These are phyloP conservation scores for Lamellibrachia luymesi DNA, from an alignment of 1,140 invertebrate genomes.

Conservation along the genomic window DNA sequence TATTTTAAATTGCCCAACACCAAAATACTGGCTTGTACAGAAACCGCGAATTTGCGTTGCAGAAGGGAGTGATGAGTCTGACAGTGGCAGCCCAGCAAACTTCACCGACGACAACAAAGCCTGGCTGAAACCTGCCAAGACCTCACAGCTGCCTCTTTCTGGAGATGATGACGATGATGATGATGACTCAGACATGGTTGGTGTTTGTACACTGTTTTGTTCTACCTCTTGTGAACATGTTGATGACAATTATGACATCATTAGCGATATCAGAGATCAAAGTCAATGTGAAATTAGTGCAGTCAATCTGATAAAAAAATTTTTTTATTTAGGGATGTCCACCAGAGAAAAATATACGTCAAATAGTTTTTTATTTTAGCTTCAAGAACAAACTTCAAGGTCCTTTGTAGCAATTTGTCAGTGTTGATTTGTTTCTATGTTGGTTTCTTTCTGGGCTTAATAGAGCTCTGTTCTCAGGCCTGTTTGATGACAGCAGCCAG, in stretches of 20 bases:
- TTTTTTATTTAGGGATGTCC: too few species aligned
- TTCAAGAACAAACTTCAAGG: too few species aligned
- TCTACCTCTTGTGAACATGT: background rate
- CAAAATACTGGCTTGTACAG: background rate
- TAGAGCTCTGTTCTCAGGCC: too few species aligned
- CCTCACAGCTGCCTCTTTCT: background rate
- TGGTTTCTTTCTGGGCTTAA: too few species aligned
- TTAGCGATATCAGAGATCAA: background rate
- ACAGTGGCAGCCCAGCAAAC: slow-evolving; percentile 43
- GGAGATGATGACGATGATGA: background rate
- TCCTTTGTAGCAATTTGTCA: too few species aligned
- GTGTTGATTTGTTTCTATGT: too few species aligned
- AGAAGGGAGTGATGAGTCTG: background rate
- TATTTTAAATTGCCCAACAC: background rate
- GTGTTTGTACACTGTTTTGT: background rate
- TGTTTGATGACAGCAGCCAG: too few species aligned
- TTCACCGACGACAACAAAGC: slow-evolving; percentile 70
- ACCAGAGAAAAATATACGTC: too few species aligned
- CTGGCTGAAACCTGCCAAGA: slow-evolving; percentile 63
- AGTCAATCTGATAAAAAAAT: too few species aligned
- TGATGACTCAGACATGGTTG: background rate
- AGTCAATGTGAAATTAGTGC: too few species aligned
- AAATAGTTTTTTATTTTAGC: too few species aligned
- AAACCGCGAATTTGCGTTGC: background rate
- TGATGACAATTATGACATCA: background rate